Evolutionary conservation across 1,140 invertebrate species (phyloP).

Genomic region (Chymomyza costata): DNA sequence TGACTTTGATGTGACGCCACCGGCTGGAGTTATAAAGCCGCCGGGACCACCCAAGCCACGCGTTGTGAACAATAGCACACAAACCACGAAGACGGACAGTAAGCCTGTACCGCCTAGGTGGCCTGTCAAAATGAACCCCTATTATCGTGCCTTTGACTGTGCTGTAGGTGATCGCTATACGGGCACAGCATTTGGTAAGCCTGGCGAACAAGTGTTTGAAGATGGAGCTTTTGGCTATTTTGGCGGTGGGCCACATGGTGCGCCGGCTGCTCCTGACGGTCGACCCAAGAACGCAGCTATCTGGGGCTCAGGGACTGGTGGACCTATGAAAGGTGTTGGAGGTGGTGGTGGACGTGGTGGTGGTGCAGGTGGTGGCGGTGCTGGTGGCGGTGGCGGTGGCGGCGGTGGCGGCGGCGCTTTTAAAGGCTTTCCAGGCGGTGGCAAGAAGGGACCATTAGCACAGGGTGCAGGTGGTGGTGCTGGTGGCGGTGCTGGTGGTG

Average conservation of each 20-base stretch:
- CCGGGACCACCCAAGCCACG: not conserved
- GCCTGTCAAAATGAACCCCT: conserved; percentile 20
- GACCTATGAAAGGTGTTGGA: conserved; percentile 12
- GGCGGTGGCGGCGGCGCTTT: not conserved
- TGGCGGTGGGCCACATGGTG: conserved; percentile 36
- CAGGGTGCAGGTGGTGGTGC: not conserved
- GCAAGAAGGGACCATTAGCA: too few relatives aligned
- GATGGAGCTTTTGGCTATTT: conserved; percentile 34
- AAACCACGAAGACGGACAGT: conserved; percentile 35
- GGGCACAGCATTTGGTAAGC: conserved; percentile 33
- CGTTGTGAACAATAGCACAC: conserved; percentile 39
- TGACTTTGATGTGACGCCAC: conserved; percentile 61
- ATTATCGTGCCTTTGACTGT: conserved; percentile 35
- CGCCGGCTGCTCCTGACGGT: conserved; percentile 23
- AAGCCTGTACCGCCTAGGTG: conserved; percentile 20
- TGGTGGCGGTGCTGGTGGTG: not conserved
- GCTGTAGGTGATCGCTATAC: conserved; percentile 40
- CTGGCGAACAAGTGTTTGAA: conserved; percentile 35
- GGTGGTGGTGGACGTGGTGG: conserved; percentile 20
- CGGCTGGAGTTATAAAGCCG: conserved; percentile 32
- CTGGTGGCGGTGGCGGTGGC: not conserved
- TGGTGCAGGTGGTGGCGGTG: conserved; percentile 7
- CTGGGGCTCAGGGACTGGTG: conserved; percentile 12
- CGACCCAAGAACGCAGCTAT: not conserved
- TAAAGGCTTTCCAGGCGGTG: conserved; percentile 17